Base-by-base conservation (phyloP, 53 echinoderm and acorn worm genomes). In the Pentamera pediparva region DNA sequence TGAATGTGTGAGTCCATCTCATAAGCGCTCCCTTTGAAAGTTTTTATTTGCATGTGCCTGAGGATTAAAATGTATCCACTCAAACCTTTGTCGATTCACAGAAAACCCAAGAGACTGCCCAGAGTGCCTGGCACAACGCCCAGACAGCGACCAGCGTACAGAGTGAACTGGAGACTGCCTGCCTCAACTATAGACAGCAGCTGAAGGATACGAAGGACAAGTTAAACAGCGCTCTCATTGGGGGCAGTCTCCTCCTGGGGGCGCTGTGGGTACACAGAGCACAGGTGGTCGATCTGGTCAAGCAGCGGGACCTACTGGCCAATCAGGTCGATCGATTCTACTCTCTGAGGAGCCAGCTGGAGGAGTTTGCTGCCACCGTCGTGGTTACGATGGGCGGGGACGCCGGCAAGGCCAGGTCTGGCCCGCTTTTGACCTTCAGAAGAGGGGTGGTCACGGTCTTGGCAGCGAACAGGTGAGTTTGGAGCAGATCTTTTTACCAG, bases 391-490 rank as follows among this genome's bases (percentile, higher is more conserved):
- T 77, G 12, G 88, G 45, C 3, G 39, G 40, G 25, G 13, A 17
- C 21, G 10, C 12, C 35, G 45, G 39, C 22, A 63, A 79, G 48
- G 35, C 33, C 1, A 52, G 61, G 20, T 28, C 56, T 19, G 39
- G 56, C 69, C 70, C 79, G 33, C 58, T 91, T 35, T 45, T 91
- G 78, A 67, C 79, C 78, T 98, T 98, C 39, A 85, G 98, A 32
- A 56, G 74, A 5, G 86, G 74, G 9, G 91, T 72, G 25, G 81
- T 96, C 58, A 85, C 86, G 27, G 88, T 96, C 15, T 77, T 96
- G 28, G 98, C 98, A 33, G 88, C 98, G 11, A 88, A 96, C 75
- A 96, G 98, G 98, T 96, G 56, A 34, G 57, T n/a, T 32, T 8
- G 11, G n/a, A n/a, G n/a, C n/a, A n/a, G n/a, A 47, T 69, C 6